These are phyloP conservation scores for Cygnus olor DNA, from an alignment of 2,797 vertebrate genomes.

Conservation along the genomic window DNA sequence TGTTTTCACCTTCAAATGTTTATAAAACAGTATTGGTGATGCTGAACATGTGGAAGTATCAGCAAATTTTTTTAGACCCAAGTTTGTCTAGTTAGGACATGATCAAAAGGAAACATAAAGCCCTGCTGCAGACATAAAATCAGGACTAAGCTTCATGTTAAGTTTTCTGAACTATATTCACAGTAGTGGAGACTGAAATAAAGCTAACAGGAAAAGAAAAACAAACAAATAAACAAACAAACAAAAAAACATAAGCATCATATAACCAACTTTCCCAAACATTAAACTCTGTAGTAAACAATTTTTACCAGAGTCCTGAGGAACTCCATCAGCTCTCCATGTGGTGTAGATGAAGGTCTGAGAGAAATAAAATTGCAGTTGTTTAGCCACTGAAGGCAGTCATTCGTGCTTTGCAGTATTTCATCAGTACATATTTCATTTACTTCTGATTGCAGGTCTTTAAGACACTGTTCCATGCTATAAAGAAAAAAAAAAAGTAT, in stretches of 20 bases:
- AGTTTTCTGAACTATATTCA: neutral
- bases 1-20: neutral
- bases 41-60: neutral
- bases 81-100: neutral
- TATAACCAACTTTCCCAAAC: neutral
- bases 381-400: constrained; percentile 88
- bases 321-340: constrained; percentile 86
- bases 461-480: constrained; percentile 89
- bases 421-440: constrained; percentile 80
- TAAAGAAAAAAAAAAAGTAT: neutral
- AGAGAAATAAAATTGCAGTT: constrained; percentile 73
- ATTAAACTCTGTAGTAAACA: neutral
- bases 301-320: constrained; percentile 89
- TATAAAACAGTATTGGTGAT: neutral
- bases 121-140: neutral
- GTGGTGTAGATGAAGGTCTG: constrained; percentile 77
- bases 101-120: neutral
- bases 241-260: too few relatives aligned
- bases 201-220: neutral
- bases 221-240: neutral
- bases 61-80: neutral
- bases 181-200: neutral
- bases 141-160: neutral
- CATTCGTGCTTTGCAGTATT: constrained; percentile 79
- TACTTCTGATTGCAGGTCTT: constrained; percentile 86